phyloP scores from a whole-genome alignment of 2,113 vertebrate genomes.

The Psammodynastes pulverulentus region DNA sequence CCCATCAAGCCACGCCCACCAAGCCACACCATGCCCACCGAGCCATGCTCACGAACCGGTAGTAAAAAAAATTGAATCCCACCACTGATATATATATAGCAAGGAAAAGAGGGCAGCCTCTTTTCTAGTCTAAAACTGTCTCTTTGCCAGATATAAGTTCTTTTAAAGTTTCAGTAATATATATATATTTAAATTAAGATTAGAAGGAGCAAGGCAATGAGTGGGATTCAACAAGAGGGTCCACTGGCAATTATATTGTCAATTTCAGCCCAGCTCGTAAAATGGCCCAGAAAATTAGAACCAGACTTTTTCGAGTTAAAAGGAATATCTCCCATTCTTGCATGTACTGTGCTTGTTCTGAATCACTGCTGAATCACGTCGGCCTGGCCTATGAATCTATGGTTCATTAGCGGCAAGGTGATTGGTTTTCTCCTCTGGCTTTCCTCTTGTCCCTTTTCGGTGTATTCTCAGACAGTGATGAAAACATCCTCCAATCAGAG shows the following conservation, averaged over 20 bases:
- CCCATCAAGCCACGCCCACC: no score
- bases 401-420: neutral
- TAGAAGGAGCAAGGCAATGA: neutral
- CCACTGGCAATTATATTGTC: neutral
- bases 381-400: neutral
- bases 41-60: no score
- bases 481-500: neutral
- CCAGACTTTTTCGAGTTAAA: neutral
- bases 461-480: neutral
- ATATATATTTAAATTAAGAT: neutral
- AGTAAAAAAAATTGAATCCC: no score
- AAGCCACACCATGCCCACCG: no score
- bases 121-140: neutral
- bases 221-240: neutral
- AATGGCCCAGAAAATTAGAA: neutral
- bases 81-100: no score
- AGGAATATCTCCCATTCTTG: neutral
- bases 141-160: neutral
- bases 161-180: neutral
- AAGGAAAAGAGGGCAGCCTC: neutral
- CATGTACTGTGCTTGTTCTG: neutral
- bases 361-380: neutral
- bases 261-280: neutral
- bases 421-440: neutral
- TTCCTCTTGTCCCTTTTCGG: neutral